These are phyloP conservation scores for Xenopus tropicalis DNA, from an alignment of 2,113 vertebrate genomes.

Conservation along the genomic window UCB_Xtro_10.0 CM004448.2:55978501-55979000, in stretches of 20 bases:
- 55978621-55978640: constrained; percentile 15
- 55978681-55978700: background rate
- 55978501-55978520: constrained; percentile 9
- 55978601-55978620: constrained; percentile 23
- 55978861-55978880: too few species aligned
- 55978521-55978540: constrained; percentile 30
- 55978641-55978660: constrained; percentile 30
- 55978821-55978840: too few species aligned
- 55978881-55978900: too few species aligned
- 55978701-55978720: constrained; percentile 6
- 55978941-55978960: too few species aligned
- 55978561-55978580: constrained; percentile 18
- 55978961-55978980: too few species aligned
- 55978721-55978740: background rate
- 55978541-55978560: constrained; percentile 9
- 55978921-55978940: too few species aligned
- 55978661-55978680: background rate
- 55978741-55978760: background rate
- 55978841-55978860: too few species aligned
- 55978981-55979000: too few species aligned
- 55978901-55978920: too few species aligned
- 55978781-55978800: background rate
- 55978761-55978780: background rate
- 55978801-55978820: background rate
- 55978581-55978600: constrained; percentile 18